Conservation (phyloP, 2,113 vertebrate genomes). For the Elephantulus edwardii region DNA sequence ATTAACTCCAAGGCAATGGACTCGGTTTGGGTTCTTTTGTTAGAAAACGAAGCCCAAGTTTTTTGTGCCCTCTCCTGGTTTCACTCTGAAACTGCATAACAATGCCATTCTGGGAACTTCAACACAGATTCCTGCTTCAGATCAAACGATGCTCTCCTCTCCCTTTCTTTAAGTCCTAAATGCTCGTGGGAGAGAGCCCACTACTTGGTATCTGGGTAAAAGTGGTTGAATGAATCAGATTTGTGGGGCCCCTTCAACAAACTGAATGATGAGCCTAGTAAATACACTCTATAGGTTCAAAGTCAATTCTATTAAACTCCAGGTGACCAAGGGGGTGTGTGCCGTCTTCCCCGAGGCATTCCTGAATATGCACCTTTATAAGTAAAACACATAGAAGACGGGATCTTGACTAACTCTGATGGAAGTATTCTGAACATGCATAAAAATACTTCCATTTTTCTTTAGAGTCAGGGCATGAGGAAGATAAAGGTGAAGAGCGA, state of each 20-base stretch:
- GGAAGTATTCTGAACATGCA: background rate
- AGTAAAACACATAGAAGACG: background rate
- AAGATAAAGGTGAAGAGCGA: background rate
- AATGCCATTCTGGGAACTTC: background rate
- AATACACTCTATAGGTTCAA: background rate
- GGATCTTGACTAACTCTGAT: background rate
- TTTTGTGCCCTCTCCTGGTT: slow-evolving; percentile 33
- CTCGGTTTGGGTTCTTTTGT: background rate
- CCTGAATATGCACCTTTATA: background rate
- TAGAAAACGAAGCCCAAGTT: background rate
- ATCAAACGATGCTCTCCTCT: background rate
- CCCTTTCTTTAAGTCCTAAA: background rate
- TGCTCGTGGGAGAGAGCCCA: background rate
- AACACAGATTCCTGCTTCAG: background rate
- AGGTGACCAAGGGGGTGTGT: no score
- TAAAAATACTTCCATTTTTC: background rate
- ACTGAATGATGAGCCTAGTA: background rate
- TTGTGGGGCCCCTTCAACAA: background rate
- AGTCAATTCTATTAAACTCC: background rate
- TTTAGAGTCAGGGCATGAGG: background rate
- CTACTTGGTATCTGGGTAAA: background rate
- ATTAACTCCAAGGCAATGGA: background rate
- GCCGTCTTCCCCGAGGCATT: background rate
- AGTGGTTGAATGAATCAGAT: background rate
- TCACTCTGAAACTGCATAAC: slow-evolving; percentile 12